Conservation (phyloP, 2,888 invertebrate genomes). For the Drymonia ruficornis region DNA sequence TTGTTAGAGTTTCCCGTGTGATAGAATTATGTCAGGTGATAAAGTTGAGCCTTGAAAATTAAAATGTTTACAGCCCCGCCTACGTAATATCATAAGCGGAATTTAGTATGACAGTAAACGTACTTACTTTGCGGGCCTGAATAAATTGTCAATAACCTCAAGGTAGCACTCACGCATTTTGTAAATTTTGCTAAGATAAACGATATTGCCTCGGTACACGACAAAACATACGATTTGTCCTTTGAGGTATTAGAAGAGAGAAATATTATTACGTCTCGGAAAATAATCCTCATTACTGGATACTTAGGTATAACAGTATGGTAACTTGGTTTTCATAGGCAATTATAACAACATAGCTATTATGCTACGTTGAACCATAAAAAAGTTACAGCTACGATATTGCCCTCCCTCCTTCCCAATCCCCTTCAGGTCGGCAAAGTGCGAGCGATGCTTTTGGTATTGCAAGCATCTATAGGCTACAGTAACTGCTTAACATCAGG, state of each 20-base stretch:
- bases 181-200: constrained; percentile 22
- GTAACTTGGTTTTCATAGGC: neutral
- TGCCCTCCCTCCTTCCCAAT: too few relatives aligned
- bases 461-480: too few relatives aligned
- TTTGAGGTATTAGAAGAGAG: constrained; percentile 50
- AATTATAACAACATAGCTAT: too few relatives aligned
- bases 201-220: constrained; percentile 26
- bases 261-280: constrained; percentile 61
- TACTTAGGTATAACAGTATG: neutral
- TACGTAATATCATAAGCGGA: constrained; percentile 32
- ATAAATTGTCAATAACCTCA: constrained; percentile 24
- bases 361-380: too few relatives aligned
- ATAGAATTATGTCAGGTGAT: constrained; percentile 40
- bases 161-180: constrained; percentile 17
- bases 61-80: constrained; percentile 33
- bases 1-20: constrained; percentile 35
- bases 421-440: too few relatives aligned
- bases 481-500: too few relatives aligned
- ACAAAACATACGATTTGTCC: constrained; percentile 35
- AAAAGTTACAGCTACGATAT: too few relatives aligned
- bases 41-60: constrained; percentile 43
- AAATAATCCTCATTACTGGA: constrained; percentile 62
- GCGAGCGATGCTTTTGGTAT: too few relatives aligned
- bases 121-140: constrained; percentile 20
- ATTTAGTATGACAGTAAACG: constrained; percentile 34